A percentile compares a stretch with the other conserved stretches of the same genome.
Evolutionary conservation across 1,140 invertebrate species (phyloP).

Genomic region (Nymphalis io): DNA sequence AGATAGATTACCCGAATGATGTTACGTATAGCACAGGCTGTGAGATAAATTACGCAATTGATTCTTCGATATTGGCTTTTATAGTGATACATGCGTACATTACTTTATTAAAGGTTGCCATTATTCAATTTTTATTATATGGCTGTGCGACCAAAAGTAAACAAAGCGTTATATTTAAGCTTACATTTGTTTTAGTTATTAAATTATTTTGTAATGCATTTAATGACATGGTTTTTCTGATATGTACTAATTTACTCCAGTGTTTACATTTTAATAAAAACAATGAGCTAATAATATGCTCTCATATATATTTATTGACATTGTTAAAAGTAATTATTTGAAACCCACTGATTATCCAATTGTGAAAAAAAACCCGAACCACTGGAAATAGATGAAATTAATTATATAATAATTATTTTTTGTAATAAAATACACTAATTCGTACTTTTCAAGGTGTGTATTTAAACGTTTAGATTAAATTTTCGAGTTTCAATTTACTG

Average conservation of each 20-base stretch:
- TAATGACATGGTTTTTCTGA: too few species aligned
- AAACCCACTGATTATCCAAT: too few species aligned
- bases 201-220: neutral
- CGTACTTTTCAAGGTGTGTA: neutral
- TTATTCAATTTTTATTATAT: slow-evolving; percentile 28
- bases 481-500: slow-evolving; percentile 31
- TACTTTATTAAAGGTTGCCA: slow-evolving; percentile 26
- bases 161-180: neutral
- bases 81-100: slow-evolving; percentile 34
- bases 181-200: neutral
- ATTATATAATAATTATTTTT: too few species aligned
- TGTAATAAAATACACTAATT: too few species aligned
- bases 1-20: slow-evolving; percentile 35
- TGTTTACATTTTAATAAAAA: too few species aligned
- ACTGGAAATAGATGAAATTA: too few species aligned
- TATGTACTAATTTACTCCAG: too few species aligned
- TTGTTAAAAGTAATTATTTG: too few species aligned
- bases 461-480: slow-evolving; percentile 2
- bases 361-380: too few species aligned
- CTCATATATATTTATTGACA: too few species aligned
- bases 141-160: neutral
- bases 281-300: too few species aligned
- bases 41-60: slow-evolving; percentile 41
- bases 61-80: slow-evolving; percentile 41
- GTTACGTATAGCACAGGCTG: slow-evolving; percentile 37